Evolutionary conservation across 1,140 invertebrate species (phyloP).

Genomic region (Bombus huntii): DNA sequence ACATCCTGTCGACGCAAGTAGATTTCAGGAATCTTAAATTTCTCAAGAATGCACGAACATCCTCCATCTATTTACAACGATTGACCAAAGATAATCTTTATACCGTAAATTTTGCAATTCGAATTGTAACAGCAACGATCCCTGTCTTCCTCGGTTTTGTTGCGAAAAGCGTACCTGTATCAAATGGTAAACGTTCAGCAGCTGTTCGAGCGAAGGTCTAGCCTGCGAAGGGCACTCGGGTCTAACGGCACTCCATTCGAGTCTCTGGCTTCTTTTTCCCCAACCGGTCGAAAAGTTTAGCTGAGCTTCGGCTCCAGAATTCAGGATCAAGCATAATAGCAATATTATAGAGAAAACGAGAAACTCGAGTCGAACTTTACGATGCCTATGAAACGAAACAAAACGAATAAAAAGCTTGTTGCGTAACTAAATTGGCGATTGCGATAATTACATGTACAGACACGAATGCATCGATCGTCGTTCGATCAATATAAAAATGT

Average conservation of each 20-base stretch:
- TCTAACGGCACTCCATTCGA: constrained; percentile 43
- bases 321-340: constrained; percentile 62
- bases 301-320: constrained; percentile 67
- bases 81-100: no score
- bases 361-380: constrained; percentile 48
- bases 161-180: constrained; percentile 60
- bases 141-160: no score
- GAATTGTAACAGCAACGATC: no score
- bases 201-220: constrained; percentile 58
- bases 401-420: background rate
- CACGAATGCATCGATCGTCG: background rate
- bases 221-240: constrained; percentile 13
- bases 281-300: constrained; percentile 79
- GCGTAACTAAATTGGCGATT: background rate
- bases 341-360: constrained; percentile 55
- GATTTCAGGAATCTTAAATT: no score
- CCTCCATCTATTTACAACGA: no score
- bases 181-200: constrained; percentile 67
- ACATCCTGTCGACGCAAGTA: no score
- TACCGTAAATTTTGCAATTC: no score
- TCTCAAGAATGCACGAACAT: no score
- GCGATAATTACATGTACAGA: no score
- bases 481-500: background rate
- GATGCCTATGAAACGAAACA: constrained; percentile 41
- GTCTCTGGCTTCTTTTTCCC: constrained; percentile 72